phyloP scores from a whole-genome alignment of 2,113 vertebrate genomes.

The Lepidiolamprologus cunningtoni region DNA sequence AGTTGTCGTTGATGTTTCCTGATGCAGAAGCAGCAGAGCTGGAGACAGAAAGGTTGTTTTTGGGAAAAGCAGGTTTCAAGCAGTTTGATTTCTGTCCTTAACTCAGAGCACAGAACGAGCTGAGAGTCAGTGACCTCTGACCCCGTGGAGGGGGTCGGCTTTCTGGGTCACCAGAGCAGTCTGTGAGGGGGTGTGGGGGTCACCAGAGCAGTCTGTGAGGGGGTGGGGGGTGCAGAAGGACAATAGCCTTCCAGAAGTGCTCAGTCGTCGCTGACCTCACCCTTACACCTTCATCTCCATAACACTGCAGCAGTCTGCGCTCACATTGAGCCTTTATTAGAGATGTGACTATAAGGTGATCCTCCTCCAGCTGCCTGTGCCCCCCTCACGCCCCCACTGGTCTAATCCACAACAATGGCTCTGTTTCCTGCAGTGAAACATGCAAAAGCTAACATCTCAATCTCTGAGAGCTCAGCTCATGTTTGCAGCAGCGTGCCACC shows the following conservation, averaged over 20 bases:
- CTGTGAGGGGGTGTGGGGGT: background rate
- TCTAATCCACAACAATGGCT: slow-evolving; percentile 30
- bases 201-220: slow-evolving; percentile 18
- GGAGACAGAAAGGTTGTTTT: background rate
- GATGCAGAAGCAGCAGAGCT: background rate
- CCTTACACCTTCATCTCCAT: slow-evolving; percentile 72
- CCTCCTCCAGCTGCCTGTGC: slow-evolving; percentile 48
- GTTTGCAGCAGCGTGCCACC: background rate
- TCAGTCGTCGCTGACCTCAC: slow-evolving; percentile 53
- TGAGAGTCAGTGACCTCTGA: slow-evolving; percentile 31
- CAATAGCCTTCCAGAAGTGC: slow-evolving; percentile 22
- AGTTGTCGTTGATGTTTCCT: too few relatives aligned
- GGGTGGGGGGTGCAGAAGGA: background rate
- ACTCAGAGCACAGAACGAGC: background rate
- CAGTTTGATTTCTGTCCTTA: background rate
- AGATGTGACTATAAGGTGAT: slow-evolving; percentile 43
- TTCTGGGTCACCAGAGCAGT: background rate
- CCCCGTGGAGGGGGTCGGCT: background rate
- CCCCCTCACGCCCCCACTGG: background rate
- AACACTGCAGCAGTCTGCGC: slow-evolving; percentile 54
- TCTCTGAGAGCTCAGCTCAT: slow-evolving; percentile 1
- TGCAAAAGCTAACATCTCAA: slow-evolving; percentile 42
- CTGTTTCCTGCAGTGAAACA: background rate
- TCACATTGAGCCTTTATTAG: slow-evolving; percentile 63
- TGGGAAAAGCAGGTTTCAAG: fast-evolving